Conservation (phyloP, 2,888 invertebrate genomes). For the Tenthredo amoena region DNA sequence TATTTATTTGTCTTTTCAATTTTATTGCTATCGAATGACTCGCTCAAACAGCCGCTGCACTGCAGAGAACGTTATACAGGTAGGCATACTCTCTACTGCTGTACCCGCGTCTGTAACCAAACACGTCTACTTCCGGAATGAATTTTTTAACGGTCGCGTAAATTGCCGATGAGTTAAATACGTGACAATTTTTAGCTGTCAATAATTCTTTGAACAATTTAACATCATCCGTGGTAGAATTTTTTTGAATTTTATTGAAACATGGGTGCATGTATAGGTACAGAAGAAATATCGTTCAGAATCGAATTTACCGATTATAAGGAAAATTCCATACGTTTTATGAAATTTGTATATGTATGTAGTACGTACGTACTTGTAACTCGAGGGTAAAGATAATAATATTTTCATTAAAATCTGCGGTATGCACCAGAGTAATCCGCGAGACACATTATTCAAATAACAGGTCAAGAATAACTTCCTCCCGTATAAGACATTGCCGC, state of each 20-base stretch:
- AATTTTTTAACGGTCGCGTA: not conserved
- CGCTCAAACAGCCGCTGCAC: not conserved
- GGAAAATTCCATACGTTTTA: not conserved
- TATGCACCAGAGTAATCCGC: constrained; percentile 22
- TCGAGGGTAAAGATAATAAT: not conserved
- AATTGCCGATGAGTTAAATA: not conserved
- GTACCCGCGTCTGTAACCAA: not conserved
- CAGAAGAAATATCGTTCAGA: not conserved
- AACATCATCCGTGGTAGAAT: not conserved
- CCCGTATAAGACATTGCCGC: constrained; percentile 54
- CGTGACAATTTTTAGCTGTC: no score
- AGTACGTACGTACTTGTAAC: not conserved
- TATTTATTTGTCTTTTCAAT: not conserved
- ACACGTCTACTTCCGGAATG: not conserved
- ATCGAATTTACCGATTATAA: not conserved
- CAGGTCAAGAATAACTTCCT: constrained; percentile 61
- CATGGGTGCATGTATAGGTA: no score
- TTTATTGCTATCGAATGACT: not conserved
- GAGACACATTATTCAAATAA: constrained; percentile 55
- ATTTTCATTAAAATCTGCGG: not conserved
- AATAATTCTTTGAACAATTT: not conserved
- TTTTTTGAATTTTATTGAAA: not conserved
- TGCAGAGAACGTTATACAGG: not conserved
- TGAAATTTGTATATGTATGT: not conserved
- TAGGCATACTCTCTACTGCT: not conserved